A percentile compares a stretch with the other conserved stretches of the same genome.
These are phyloP conservation scores for Drosophila triauraria DNA, from an alignment of 1,140 invertebrate species.

Conservation along the genomic window DNA sequence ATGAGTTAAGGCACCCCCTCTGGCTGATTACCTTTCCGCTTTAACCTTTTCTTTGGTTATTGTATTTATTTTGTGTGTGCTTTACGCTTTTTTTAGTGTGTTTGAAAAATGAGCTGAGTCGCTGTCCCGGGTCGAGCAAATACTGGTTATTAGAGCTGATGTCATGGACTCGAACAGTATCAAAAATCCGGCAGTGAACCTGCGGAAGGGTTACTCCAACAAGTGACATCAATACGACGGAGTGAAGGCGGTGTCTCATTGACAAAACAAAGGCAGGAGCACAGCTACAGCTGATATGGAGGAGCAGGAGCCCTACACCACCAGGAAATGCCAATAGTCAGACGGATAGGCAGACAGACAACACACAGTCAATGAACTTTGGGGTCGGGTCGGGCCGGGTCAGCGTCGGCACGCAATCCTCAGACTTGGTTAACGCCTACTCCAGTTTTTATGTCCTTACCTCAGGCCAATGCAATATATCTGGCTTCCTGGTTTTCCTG, in stretches of 20 bases:
- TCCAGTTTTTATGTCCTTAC: conserved; percentile 49
- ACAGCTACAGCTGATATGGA: conserved; percentile 48
- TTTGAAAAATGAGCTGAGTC: conserved; percentile 68
- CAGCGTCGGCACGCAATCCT: conserved; percentile 58
- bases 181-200: conserved; percentile 47
- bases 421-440: conserved; percentile 54
- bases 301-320: conserved; percentile 1
- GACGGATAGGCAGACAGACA: conserved; percentile 40
- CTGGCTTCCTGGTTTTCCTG: conserved; percentile 13
- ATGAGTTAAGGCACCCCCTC: conserved; percentile 20
- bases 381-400: conserved; percentile 40
- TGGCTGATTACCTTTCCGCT: conserved; percentile 20
- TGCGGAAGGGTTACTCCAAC: conserved; percentile 42
- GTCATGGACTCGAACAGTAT: conserved; percentile 60
- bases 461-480: conserved; percentile 32
- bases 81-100: conserved; percentile 32
- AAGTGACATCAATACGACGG: conserved; percentile 58
- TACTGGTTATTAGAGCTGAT: conserved; percentile 77
- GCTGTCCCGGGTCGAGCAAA: conserved; percentile 47
- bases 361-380: conserved; percentile 76
- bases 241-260: conserved; percentile 36
- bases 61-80: conserved; percentile 48
- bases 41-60: conserved; percentile 42
- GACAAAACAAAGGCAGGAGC: conserved; percentile 69
- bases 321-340: conserved; percentile 66